Base-by-base conservation (phyloP, 1,140 invertebrate species). In the Euschistus heros region DNA sequence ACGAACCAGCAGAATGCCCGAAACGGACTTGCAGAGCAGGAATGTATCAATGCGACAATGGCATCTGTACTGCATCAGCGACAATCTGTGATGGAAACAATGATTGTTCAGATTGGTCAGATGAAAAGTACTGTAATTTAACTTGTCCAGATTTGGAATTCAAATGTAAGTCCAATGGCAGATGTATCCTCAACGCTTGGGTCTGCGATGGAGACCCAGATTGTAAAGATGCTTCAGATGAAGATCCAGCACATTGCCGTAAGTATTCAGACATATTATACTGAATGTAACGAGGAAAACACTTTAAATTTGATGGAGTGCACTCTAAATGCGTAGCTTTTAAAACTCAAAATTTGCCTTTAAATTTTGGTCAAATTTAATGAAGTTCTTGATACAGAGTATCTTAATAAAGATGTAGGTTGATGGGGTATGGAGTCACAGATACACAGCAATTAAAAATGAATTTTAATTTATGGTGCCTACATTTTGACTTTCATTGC, bases 191-290 rank as follows among this genome's bases (percentile, higher is more conserved):
- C 18, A 85, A 88, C 37, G 88, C 91, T 47, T 99, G 96, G 94
- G 91, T 91, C 71, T 98, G 95, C 74, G 94, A 97, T 73, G 91
- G 91, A 0, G 93, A 97, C 73, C 84, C 91, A 6, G 94, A 97
- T 74, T 98, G 95, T 74, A 89, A 90, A 72, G 95, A 98, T 75
- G 89, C 88, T 52, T 90, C 88, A 60, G 94, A 98, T 74, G 95
- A 98, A 80, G 90, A 93, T 76, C 85, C 89, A 0, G 77, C 79
- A 1, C 86, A 92, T 69, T 97, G 94, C 75, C 84, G 86, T 88
- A 76, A 82, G 84, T 80, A 24, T 6, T 37, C 33, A 37, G n/a
- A n/a, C 13, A 6, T 37, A 37, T 37, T 30, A 30, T 4, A 30
- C 27, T n/a, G n/a, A n/a, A n/a, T n/a, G n/a, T n/a, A n/a, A n/a